phyloP scores from a whole-genome alignment of 2,888 invertebrate genomes.

The Meliscaeva auricollis region DNA sequence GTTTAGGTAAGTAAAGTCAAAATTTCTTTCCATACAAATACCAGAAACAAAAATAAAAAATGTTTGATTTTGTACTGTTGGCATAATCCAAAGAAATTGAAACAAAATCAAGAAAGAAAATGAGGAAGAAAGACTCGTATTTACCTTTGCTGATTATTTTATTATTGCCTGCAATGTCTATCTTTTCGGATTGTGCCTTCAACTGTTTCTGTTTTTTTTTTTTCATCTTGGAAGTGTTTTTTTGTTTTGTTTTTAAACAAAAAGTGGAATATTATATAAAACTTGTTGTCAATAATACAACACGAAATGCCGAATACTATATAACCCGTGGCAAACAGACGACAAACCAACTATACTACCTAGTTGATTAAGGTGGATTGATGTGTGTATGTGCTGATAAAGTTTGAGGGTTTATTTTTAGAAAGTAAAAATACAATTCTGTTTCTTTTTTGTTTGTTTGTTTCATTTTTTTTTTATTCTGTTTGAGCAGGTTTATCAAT shows the following conservation, averaged over 20 bases:
- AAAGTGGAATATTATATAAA: constrained; percentile 30
- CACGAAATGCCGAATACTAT: not conserved
- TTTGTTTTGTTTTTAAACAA: not conserved
- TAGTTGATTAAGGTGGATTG: not conserved
- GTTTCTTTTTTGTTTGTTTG: not conserved
- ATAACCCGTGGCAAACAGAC: not conserved
- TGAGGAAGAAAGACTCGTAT: constrained; percentile 1
- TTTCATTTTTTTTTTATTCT: constrained; percentile 13
- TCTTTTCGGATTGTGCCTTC: not conserved
- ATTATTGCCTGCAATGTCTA: not conserved
- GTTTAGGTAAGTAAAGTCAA: not conserved
- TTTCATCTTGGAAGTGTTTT: not conserved
- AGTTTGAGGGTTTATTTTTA: constrained; percentile 24
- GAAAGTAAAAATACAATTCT: constrained; percentile 21
- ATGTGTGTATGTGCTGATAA: not conserved
- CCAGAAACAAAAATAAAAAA: not conserved
- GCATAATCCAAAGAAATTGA: not conserved
- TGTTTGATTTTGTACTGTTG: not conserved
- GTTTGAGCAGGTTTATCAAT: constrained; percentile 34
- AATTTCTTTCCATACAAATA: constrained; percentile 8
- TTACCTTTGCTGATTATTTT: not conserved
- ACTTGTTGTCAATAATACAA: constrained; percentile 14
- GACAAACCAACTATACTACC: not conserved
- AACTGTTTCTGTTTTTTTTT: no score
- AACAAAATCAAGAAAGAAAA: not conserved